A percentile compares a stretch with the other conserved stretches of the same genome.
These are phyloP conservation scores for Asbolus verrucosus DNA, from an alignment of 1,140 invertebrate species.

Conservation along the genomic window DNA sequence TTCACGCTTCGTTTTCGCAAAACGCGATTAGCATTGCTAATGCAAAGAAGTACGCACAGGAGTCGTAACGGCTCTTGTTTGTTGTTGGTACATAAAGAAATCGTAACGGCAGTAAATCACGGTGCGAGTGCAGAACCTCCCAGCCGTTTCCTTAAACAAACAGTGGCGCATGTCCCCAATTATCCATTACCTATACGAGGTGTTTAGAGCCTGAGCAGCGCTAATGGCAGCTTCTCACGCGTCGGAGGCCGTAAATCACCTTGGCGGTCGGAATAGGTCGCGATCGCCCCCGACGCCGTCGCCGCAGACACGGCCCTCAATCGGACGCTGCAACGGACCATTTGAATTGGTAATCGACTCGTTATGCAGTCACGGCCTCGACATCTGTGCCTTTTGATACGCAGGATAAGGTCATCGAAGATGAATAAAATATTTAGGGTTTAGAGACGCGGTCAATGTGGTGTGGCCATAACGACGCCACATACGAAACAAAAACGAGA, in stretches of 20 bases:
- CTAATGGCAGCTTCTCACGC: conserved; percentile 54
- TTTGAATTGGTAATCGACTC: conserved; percentile 45
- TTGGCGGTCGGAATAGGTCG: not conserved
- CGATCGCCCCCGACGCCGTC: conserved; percentile 7
- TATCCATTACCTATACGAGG: conserved; percentile 56
- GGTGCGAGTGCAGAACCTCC: conserved; percentile 35
- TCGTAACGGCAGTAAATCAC: conserved; percentile 46
- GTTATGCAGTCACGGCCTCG: conserved; percentile 37
- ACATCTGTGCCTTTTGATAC: conserved; percentile 37
- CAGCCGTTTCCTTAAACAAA: conserved; percentile 53
- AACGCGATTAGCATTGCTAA: too few relatives aligned
- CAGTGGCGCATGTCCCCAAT: conserved; percentile 55
- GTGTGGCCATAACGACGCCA: conserved; percentile 33
- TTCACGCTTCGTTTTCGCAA: too few relatives aligned
- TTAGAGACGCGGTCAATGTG: conserved; percentile 20
- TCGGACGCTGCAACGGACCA: conserved; percentile 27
- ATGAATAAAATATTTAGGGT: conserved; percentile 38
- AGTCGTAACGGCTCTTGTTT: too few relatives aligned
- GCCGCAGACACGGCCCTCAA: conserved; percentile 36
- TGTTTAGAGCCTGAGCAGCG: conserved; percentile 48
- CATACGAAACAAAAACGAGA: conserved; percentile 33
- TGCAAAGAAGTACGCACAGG: too few relatives aligned
- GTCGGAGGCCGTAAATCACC: conserved; percentile 51
- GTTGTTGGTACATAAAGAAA: too few relatives aligned
- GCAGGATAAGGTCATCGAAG: conserved; percentile 32